A percentile compares a stretch with the other conserved stretches of the same genome.
Evolutionary conservation across 1,140 invertebrate species (phyloP).

Genomic region (Telenomus remus): DNA sequence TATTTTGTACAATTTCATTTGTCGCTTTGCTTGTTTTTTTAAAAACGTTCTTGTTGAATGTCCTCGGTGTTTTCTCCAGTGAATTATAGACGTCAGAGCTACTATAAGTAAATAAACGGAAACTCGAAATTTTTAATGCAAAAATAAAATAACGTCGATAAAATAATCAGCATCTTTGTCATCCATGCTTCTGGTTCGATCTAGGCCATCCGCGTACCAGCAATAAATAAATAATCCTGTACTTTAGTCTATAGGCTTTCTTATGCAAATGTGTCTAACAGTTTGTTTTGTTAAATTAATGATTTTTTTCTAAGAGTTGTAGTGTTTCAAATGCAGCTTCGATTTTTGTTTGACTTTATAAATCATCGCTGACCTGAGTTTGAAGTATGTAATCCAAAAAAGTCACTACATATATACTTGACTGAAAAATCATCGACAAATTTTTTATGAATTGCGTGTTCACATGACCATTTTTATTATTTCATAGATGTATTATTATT

Average conservation of each 20-base stretch:
- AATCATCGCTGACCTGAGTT: slow-evolving; percentile 13
- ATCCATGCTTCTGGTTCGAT: too few relatives aligned
- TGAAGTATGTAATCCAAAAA: slow-evolving; percentile 6
- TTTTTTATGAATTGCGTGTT: slow-evolving; percentile 11
- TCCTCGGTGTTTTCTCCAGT: slow-evolving; percentile 29
- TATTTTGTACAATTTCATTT: neutral
- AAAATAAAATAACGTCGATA: slow-evolving; percentile 25
- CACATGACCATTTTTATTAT: slow-evolving; percentile 34
- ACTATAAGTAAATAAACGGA: slow-evolving; percentile 2
- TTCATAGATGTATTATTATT: slow-evolving; percentile 43
- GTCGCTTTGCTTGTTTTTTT: neutral
- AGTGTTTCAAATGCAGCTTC: slow-evolving; percentile 43
- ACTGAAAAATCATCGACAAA: slow-evolving; percentile 26
- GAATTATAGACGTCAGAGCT: slow-evolving; percentile 43
- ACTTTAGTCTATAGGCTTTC: slow-evolving; percentile 57
- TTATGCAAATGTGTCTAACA: too few relatives aligned
- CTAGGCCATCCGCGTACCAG: too few relatives aligned
- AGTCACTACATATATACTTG: slow-evolving; percentile 23
- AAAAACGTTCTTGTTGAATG: slow-evolving; percentile 5
- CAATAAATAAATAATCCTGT: slow-evolving; percentile 20
- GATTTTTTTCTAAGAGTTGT: slow-evolving; percentile 15
- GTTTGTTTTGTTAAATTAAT: too few relatives aligned
- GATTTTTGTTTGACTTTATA: slow-evolving; percentile 28
- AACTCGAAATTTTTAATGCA: slow-evolving; percentile 27
- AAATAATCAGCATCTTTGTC: neutral